Evolutionary conservation across 2,888 invertebrate species (phyloP), one percentile per base, ranked within the genome.

Genomic region (Leptura quadrifasciata): DNA sequence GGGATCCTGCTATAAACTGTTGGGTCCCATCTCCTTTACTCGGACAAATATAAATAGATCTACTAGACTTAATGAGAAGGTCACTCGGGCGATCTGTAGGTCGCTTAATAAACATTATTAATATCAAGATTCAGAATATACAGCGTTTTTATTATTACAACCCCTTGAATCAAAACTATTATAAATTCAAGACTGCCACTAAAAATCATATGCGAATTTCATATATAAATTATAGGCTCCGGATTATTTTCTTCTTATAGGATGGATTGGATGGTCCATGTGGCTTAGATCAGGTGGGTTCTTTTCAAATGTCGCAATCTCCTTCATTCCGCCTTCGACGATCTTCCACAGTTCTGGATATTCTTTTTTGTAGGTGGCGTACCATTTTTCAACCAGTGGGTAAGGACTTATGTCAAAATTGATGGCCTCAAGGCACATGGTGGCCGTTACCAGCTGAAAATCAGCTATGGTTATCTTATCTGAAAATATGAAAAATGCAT

Each of bases 391-490:
- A 75, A 93, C 91, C 79, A 90, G 87, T 10, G 91, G 89, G 88
- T 93, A 95, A 12, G 90, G 86, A 1, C 91, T 90, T 72, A 95
- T 90, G 85, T 94, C 92, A 81, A 94, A 94, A 68, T 90, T 89
- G 73, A 94, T 94, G 0, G 93, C 94, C 88, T 95, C 95, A 63
- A 95, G 88, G 68, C 94, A 93, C 90, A 95, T 92, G 0, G 94
- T 94, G 0, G 94, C 92, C 70, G 94, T 92, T 63, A 94, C 88
- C 15, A 95, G 89, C 47, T 93, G 93, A 82, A 95, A 94, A 89
- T 95, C 95, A 0, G 95, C 95, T 80, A 95, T 94, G 6, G 95
- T 95, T 67, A 95, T 84, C 79, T 92, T 88, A 83, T 94, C 92
- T 91, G 81, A 18, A 79, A 80, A 18, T 21, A 21, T 17, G 17